These are phyloP conservation scores for Agrotis ipsilon DNA, from an alignment of 2,888 invertebrate species.

Conservation along the genomic window DNA sequence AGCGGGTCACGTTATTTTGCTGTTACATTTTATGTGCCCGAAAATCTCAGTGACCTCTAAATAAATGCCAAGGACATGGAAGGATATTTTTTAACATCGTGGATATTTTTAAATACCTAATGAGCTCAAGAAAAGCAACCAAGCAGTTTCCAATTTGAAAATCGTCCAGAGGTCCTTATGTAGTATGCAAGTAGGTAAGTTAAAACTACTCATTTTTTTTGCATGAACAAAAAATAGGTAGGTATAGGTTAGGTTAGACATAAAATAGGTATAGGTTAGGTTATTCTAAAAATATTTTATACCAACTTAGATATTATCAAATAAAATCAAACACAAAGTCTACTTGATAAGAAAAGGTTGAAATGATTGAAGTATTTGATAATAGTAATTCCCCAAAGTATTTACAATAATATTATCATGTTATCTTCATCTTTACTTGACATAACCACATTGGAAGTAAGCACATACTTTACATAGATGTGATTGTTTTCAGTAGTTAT, in stretches of 20 bases:
- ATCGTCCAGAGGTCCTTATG: neutral
- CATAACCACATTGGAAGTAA: neutral
- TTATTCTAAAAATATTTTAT: neutral
- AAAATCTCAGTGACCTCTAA: constrained; percentile 2
- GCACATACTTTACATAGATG: constrained; percentile 7
- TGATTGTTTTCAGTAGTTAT: constrained; percentile 19
- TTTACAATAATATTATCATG: constrained; percentile 12
- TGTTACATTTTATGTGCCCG: too few relatives aligned
- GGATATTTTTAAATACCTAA: neutral
- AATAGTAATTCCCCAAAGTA: constrained; percentile 44
- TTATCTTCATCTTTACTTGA: constrained; percentile 19
- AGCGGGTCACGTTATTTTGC: too few relatives aligned
- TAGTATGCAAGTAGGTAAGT: neutral
- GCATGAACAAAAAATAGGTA: too few relatives aligned
- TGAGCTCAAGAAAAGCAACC: too few relatives aligned
- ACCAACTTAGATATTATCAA: neutral
- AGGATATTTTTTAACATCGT: neutral
- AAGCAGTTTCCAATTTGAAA: too few relatives aligned
- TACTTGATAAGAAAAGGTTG: constrained; percentile 14
- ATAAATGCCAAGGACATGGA: neutral
- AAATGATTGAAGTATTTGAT: constrained; percentile 27
- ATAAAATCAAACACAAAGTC: neutral
- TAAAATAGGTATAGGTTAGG: too few relatives aligned
- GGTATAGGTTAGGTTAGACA: too few relatives aligned
- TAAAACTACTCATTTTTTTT: neutral